phyloP scores from a whole-genome alignment of 2,113 vertebrate species.

The Acanthisitta chloris region DNA sequence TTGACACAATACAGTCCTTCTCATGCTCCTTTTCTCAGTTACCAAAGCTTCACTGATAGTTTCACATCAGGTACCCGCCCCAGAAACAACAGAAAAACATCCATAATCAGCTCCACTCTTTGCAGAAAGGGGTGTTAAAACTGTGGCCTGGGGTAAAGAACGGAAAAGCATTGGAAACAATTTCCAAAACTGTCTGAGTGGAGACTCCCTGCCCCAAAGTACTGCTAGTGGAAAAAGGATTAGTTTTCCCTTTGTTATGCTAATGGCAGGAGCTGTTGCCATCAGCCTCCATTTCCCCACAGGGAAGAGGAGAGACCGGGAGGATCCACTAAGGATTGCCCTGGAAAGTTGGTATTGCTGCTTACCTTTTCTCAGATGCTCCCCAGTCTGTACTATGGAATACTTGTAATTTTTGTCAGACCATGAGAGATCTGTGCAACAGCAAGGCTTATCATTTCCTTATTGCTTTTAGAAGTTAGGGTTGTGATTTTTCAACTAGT shows the following conservation, averaged over 20 bases:
- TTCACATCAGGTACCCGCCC: background rate
- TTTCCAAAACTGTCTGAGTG: background rate
- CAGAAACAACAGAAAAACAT: background rate
- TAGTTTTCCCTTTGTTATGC: background rate
- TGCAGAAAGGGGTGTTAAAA: background rate
- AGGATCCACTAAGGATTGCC: background rate
- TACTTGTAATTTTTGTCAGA: background rate
- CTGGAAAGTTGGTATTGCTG: background rate
- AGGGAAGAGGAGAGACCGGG: background rate
- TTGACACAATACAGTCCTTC: background rate
- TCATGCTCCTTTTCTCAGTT: background rate
- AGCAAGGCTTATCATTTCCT: background rate
- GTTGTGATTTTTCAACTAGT: background rate
- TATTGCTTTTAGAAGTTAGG: background rate
- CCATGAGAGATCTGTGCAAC: background rate
- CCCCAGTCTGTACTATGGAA: background rate
- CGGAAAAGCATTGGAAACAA: background rate
- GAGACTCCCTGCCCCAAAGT: background rate
- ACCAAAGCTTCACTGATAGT: background rate
- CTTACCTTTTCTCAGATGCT: background rate
- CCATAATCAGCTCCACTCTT: background rate
- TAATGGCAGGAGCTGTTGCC: background rate
- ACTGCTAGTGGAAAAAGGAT: background rate
- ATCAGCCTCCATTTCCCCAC: rapidly evolving
- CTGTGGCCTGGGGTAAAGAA: background rate